Conservation (phyloP, 2,888 invertebrate species). For the Phrixothrix hirtus region DNA sequence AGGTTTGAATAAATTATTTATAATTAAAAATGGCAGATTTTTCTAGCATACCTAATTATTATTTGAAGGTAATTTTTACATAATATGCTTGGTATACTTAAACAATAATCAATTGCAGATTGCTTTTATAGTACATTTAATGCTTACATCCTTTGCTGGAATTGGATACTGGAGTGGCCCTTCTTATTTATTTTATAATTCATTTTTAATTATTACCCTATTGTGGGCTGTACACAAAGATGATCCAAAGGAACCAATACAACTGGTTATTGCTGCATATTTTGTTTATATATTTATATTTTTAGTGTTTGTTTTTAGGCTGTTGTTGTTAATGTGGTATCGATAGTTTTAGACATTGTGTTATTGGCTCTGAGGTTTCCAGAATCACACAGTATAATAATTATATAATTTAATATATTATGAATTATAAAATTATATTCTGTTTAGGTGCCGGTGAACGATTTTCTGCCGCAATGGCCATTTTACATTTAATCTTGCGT, state of each 20-base stretch:
- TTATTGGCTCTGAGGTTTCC: conserved; percentile 23
- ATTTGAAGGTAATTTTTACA: conserved; percentile 16
- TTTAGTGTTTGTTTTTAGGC: too few species aligned
- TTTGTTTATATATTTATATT: too few species aligned
- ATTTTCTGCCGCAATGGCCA: conserved; percentile 29
- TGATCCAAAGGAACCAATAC: conserved; percentile 23
- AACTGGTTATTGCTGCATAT: too few species aligned
- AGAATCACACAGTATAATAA: conserved; percentile 11
- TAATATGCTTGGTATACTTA: not conserved
- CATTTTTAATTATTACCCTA: conserved; percentile 15
- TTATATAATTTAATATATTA: not conserved
- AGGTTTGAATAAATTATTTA: not conserved
- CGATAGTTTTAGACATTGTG: conserved; percentile 23
- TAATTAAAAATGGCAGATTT: conserved; percentile 27
- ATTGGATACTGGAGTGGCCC: conserved; percentile 19
- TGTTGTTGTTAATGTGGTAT: conserved; percentile 21
- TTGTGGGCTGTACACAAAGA: conserved; percentile 21
- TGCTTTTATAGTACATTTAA: conserved; percentile 22
- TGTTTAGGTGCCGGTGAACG: conserved; percentile 21
- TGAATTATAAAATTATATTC: conserved; percentile 2
- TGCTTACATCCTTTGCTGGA: conserved; percentile 14
- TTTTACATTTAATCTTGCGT: conserved; percentile 21
- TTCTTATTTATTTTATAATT: conserved; percentile 28
- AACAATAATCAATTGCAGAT: conserved; percentile 11
- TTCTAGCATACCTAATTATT: conserved; percentile 23